phyloP scores from a whole-genome alignment of 2,797 vertebrate species.

The Gallirallus australis region DNA sequence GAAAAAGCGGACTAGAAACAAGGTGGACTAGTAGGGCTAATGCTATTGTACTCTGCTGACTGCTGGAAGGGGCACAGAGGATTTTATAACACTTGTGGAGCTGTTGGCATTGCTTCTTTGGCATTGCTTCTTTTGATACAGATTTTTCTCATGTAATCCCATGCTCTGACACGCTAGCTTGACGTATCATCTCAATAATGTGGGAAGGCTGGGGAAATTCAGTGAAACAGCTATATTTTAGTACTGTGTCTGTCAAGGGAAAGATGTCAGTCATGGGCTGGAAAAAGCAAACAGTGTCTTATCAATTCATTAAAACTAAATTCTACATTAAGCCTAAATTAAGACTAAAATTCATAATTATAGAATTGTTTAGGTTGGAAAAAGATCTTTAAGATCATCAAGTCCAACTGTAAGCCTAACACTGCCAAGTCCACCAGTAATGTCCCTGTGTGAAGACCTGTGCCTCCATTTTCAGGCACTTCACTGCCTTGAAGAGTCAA shows the following conservation, averaged over 20 bases:
- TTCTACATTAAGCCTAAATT: too few relatives aligned
- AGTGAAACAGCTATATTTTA: background rate
- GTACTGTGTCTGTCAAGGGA: background rate
- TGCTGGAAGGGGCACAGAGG: background rate
- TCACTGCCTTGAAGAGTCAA: background rate
- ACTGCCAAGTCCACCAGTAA: too few relatives aligned
- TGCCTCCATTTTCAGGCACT: background rate
- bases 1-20: background rate
- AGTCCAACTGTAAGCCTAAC: too few relatives aligned
- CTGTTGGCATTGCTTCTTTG: background rate
- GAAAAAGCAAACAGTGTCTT: background rate
- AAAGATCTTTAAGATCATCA: too few relatives aligned
- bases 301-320: background rate
- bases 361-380: too few relatives aligned
- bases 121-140: background rate
- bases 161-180: background rate
- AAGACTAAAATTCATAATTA: background rate
- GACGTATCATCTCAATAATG: conserved; percentile 14
- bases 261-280: background rate
- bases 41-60: background rate
- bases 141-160: background rate
- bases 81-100: background rate
- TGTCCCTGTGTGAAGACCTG: background rate
- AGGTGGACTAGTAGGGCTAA: background rate
- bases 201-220: background rate